Percentiles rank a stretch among this genome's conserved stretches.
These are phyloP conservation scores for Caenorhabditis sp. DNA, from an alignment of 2,888 invertebrate species.

Conservation along the genomic window DNA sequence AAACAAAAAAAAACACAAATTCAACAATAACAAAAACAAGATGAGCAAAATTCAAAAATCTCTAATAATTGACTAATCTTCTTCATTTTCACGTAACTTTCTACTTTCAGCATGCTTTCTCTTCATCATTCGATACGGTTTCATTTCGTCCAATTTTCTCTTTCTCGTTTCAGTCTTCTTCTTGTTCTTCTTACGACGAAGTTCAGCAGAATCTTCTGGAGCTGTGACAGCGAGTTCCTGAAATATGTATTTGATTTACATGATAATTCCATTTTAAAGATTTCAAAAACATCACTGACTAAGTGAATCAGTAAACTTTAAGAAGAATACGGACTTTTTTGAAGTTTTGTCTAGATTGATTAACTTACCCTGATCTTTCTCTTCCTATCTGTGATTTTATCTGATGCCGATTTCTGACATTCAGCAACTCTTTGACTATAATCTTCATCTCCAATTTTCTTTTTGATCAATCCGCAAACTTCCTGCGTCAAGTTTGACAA, in stretches of 20 bases:
- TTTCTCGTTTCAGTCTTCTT: constrained; percentile 55
- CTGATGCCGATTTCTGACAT: constrained; percentile 41
- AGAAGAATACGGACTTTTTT: too few species aligned
- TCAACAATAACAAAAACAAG: constrained; percentile 5
- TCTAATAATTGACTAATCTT: constrained; percentile 18
- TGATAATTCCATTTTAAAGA: too few species aligned
- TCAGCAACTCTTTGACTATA: constrained; percentile 46
- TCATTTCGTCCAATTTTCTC: constrained; percentile 59
- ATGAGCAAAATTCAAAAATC: not conserved
- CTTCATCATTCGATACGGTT: constrained; percentile 61
- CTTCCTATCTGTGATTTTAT: constrained; percentile 48
- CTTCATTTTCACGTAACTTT: constrained; percentile 33
- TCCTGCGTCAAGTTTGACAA: constrained; percentile 55
- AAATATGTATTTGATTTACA: not conserved
- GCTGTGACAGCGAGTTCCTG: constrained; percentile 56
- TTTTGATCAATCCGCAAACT: constrained; percentile 57
- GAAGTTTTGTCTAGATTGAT: not conserved
- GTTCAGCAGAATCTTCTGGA: constrained; percentile 50
- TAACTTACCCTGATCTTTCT: constrained; percentile 40
- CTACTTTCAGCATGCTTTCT: constrained; percentile 40
- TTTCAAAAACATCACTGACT: too few species aligned
- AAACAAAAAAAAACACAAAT: constrained; percentile 17
- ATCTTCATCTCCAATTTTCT: constrained; percentile 54
- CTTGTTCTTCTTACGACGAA: constrained; percentile 56
- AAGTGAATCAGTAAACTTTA: too few species aligned